Conservation (phyloP, 2,888 invertebrate genomes). For the Hydrotaea diabolus region DNA sequence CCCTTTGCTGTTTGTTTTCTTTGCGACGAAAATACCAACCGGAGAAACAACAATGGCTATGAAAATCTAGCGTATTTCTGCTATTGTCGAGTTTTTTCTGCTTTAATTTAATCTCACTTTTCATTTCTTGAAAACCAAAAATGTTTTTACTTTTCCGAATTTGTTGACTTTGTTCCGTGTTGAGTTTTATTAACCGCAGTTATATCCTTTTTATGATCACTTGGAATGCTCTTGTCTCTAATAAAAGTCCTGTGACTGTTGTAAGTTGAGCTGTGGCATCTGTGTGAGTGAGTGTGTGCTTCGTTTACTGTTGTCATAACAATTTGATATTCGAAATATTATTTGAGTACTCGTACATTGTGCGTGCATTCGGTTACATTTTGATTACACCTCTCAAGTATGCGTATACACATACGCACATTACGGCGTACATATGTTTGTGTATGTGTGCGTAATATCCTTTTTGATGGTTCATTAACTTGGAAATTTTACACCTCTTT, state of each 20-base stretch:
- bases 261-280: not conserved
- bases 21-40: constrained; percentile 2
- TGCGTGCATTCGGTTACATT: constrained; percentile 32
- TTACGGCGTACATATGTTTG: not conserved
- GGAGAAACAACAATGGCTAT: constrained; percentile 43
- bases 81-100: not conserved
- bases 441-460: not conserved
- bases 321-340: constrained; percentile 41
- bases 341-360: constrained; percentile 27
- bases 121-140: not conserved
- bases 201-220: constrained; percentile 3
- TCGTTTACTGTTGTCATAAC: constrained; percentile 14
- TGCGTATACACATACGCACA: not conserved
- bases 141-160: no score
- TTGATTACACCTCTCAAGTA: constrained; percentile 37
- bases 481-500: constrained; percentile 51
- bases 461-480: constrained; percentile 45
- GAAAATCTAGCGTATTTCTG: not conserved
- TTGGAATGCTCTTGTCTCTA: constrained; percentile 13
- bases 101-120: not conserved
- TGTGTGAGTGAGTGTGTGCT: not conserved
- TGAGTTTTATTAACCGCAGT: constrained; percentile 21
- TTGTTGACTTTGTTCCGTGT: not conserved
- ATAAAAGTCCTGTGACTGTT: constrained; percentile 1
- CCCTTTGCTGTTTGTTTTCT: constrained; percentile 17